Percentiles rank a stretch among this genome's conserved stretches.
phyloP scores from a whole-genome alignment of 2,797 vertebrate genomes.

The Peromyscus nudipes region DNA sequence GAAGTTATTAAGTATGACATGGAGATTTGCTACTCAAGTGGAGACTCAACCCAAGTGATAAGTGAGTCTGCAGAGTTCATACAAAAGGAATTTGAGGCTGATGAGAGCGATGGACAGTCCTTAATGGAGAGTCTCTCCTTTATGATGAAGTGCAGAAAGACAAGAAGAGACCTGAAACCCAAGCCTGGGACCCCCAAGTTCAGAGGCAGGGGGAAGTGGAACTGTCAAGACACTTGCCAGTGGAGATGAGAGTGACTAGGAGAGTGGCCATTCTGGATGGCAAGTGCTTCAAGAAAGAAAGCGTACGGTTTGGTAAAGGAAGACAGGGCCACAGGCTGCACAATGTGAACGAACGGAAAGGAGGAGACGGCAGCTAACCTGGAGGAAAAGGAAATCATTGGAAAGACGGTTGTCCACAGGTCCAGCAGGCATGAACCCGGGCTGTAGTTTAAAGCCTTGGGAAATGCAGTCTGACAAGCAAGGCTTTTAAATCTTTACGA shows the following conservation, averaged over 20 bases:
- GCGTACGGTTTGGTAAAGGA: neutral
- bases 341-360: accelerated
- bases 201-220: neutral
- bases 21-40: neutral
- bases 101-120: neutral
- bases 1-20: neutral
- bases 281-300: neutral
- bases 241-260: neutral
- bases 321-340: neutral
- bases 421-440: constrained; percentile 73
- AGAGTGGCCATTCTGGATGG: neutral
- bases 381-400: neutral
- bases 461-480: constrained; percentile 84
- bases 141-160: neutral
- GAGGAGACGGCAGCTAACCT: neutral
- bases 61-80: neutral
- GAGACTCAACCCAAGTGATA: neutral
- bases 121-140: neutral
- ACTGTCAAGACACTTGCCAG: neutral
- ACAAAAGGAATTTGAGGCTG: neutral
- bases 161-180: neutral
- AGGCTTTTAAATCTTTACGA: constrained; percentile 87
- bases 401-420: neutral
- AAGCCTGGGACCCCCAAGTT: neutral
- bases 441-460: constrained; percentile 83